Base-by-base conservation (phyloP, 2,113 vertebrate species). In the Channa argus region DNA sequence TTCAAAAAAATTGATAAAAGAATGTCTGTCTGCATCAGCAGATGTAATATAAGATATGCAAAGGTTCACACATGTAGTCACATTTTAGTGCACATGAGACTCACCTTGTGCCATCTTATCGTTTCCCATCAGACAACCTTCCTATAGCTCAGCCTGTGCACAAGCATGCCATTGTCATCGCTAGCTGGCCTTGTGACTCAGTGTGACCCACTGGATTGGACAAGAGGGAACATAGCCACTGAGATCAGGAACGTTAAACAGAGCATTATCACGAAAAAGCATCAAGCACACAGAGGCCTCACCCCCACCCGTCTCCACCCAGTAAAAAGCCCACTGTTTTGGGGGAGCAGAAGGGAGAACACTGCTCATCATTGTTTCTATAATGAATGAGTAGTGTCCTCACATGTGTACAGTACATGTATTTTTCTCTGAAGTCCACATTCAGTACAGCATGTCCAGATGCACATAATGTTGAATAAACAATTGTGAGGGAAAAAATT, bases 101-200 rank as follows among this genome's bases (percentile, higher is more conserved):
- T 52, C 90, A 87, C 83, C 80, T 85, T 89, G 79, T 85, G 79
- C 83, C 84, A 84, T 89, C 85, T 84, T 85, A 73, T 84, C 71
- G 83, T 82, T 84, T 86, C 80, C 79, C 86, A 86, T 87, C 77
- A 78, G 63, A 75, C 86, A 69, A 80, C 64, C 60, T 45, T 24
- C 61, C 75, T 74, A 51, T 59, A 70, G 73, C 84, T 78, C 81
- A 79, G 80, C 71, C 66, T 81, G 66, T 47, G 68, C 88, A 93
- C 92, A 93, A 91, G 83, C 84, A 80, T 90, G 87, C 86, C 85
- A 92, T 94, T 94, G 92, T 94, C 90, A 88, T 79, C 50, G 37
- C 82, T 56, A 80, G 71, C 75, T 70, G 88, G 85, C 86, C 92
- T 94, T 94, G 91, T 94, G 93, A 93, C 89, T 91, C 84, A 90